Evolutionary conservation across 2,888 invertebrate species (phyloP), one percentile per base, ranked within the genome.

Genomic region (Thereva nobilitata): DNA sequence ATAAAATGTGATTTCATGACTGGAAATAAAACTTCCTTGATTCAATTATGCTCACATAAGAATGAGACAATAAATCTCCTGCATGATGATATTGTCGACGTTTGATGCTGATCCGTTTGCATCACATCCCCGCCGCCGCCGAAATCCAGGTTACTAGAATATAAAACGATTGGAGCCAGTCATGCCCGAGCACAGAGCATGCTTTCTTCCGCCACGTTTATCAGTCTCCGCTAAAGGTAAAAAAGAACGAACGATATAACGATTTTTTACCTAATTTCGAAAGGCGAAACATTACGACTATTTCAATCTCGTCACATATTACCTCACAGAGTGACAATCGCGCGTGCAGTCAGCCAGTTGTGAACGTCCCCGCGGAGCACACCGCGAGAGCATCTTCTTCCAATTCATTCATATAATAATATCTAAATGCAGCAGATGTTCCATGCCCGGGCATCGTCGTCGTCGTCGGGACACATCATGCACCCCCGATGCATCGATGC

Each of bases 241-340:
- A 7, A 34, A 47, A 34, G 35, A 52, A 35, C 23, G 52, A 50
- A 49, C 50, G 61, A 61, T 50, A 53, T 53, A 61, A 61, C 40
- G 50, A 61, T 61, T 50, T 61, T 23, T 61, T 61, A 41, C 50
- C 61, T 61, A 61, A 50, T 61, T 61, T 61, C 61, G 61, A 61
- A 61, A 61, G 61, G 61, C 41, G 41, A 47, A 59, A 49, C 50
- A 6, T 12, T 50, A 50, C 23, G 23, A 23, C 23, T 23, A 23
- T 61, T 61, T 61, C 50, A 34, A 50, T 61, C 61, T 61, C 61
- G 40, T 49, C 61, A 61, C 61, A 50, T 61, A 38, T 61, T 61
- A 61, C 61, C 50, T 50, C 49, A 61, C 42, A 23, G 6, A 23
- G 61, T 50, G 61, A 61, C 61, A 61, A 61, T 50, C 61, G 41